phyloP scores from a whole-genome alignment of 2,797 vertebrate genomes.

The Hapalemur alaotrensis region DNA sequence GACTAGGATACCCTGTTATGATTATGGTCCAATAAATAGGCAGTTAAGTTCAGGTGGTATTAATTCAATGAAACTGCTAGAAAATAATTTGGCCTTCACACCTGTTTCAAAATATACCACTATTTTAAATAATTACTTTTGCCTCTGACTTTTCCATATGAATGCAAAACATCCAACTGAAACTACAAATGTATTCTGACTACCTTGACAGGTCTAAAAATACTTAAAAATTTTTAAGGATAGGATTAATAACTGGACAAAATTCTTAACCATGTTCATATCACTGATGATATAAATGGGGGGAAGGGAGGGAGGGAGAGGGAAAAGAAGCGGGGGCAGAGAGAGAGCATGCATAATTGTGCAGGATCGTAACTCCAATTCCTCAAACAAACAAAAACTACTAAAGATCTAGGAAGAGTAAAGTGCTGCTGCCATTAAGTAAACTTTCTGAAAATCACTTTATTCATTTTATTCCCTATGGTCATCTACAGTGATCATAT shows the following conservation, averaged over 20 bases:
- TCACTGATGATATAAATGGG: not conserved
- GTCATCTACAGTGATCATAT: constrained; percentile 34
- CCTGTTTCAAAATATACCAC: not conserved
- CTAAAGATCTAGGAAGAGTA: not conserved
- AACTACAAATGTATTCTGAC: constrained; percentile 16
- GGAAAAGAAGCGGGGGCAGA: fast-evolving
- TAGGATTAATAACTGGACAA: constrained; percentile 35
- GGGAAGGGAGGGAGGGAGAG: too few species aligned
- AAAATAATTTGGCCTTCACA: constrained; percentile 11
- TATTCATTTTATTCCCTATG: constrained; percentile 49
- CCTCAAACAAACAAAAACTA: not conserved
- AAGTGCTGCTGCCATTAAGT: not conserved
- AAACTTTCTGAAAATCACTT: constrained; percentile 39
- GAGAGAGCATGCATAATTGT: not conserved
- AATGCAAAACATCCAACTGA: constrained; percentile 22
- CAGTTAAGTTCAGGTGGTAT: not conserved
- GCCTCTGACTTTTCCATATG: not conserved
- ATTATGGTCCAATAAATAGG: not conserved
- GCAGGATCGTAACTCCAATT: not conserved
- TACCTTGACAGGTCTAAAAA: not conserved
- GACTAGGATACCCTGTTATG: not conserved
- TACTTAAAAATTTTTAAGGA: not conserved
- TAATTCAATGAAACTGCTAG: not conserved
- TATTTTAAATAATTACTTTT: constrained; percentile 13
- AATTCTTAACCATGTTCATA: not conserved